These are phyloP conservation scores for Drosophila antonietae DNA, from an alignment of 2,888 invertebrate genomes.

Conservation along the genomic window DNA sequence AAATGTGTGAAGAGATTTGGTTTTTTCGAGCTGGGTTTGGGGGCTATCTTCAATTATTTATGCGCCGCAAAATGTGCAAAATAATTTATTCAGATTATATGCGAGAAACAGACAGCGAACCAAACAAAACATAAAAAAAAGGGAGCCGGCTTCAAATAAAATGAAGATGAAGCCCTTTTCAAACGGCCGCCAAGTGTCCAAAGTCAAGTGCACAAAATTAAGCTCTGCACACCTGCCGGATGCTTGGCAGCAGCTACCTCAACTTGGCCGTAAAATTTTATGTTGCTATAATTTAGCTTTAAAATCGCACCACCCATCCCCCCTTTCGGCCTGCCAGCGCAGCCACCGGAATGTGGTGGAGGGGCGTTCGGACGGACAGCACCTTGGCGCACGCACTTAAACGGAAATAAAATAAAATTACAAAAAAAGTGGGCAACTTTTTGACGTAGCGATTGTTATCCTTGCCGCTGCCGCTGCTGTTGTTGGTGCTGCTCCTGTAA, in stretches of 20 bases:
- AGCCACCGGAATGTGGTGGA: neutral
- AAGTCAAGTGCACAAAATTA: constrained; percentile 75
- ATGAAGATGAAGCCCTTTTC: constrained; percentile 65
- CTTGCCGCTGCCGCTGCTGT: constrained; percentile 34
- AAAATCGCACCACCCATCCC: constrained; percentile 61
- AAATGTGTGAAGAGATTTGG: constrained; percentile 33
- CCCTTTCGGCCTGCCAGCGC: neutral
- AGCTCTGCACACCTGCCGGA: constrained; percentile 72
- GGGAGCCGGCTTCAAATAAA: constrained; percentile 60
- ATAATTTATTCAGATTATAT: constrained; percentile 79
- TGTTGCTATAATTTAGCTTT: constrained; percentile 77
- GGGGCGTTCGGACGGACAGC: constrained; percentile 24
- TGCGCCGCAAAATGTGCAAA: constrained; percentile 78
- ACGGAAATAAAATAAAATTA: constrained; percentile 79
- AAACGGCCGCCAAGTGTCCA: constrained; percentile 74
- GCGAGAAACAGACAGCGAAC: constrained; percentile 32
- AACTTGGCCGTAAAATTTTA: constrained; percentile 72
- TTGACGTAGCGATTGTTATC: constrained; percentile 77
- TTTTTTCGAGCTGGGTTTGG: neutral
- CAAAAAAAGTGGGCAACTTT: constrained; percentile 80
- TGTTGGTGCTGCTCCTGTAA: constrained; percentile 39
- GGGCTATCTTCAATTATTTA: constrained; percentile 67
- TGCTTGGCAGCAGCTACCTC: constrained; percentile 36
- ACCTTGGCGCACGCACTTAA: constrained; percentile 70
- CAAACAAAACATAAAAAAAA: constrained; percentile 9